Base-by-base conservation (phyloP, 2,888 invertebrate genomes). In the Acleris literana region DNA sequence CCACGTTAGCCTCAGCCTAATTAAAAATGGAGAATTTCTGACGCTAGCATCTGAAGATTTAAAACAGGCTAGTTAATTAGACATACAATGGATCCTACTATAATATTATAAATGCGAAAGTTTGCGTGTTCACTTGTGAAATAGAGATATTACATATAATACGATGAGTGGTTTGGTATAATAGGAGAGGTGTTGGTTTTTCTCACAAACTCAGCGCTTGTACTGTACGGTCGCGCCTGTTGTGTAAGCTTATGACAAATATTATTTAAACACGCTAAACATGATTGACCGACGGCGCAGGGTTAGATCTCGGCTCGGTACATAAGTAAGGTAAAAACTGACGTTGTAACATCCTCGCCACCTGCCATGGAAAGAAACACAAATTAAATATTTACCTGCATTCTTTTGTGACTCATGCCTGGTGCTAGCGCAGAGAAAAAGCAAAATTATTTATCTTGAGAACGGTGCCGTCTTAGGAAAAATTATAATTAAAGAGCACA, bases 361-460 rank as follows among this genome's bases (percentile, higher is more conserved):
- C 60, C 67, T 67, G 69, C 49, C 60, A 61, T 65, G 49, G 39
- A 51, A 55, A 55, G 33, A 62, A 52, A 54, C 49, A 67, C 48
- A 61, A 49, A 69, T 69, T 67, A 69, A 69, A 69, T 69, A 69
- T 69, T 69, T 69, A 69, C 67, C 46, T 44, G 63, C 54, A 60
- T 67, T 67, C 67, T 57, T 67, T 64, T 66, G 52, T 52, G 44
- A 54, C 43, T 63, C 53, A 17, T 39, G 48, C 33, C 61, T 61
- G 54, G 59, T 44, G 54, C 59, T 49, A 29, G 57, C 43, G 53
- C 46, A 43, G 48, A 53, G 22, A 48, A 64, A 48, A 59, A 64
- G 48, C 22, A n/a, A 48, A 58, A 59, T 64, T 64, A 64, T 64
- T 65, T 65, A 43, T 60, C 51, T 20, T 9, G 7, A 29, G n/a